Base-by-base conservation (phyloP, 2,888 invertebrate species). In the Thumatha senex region DNA sequence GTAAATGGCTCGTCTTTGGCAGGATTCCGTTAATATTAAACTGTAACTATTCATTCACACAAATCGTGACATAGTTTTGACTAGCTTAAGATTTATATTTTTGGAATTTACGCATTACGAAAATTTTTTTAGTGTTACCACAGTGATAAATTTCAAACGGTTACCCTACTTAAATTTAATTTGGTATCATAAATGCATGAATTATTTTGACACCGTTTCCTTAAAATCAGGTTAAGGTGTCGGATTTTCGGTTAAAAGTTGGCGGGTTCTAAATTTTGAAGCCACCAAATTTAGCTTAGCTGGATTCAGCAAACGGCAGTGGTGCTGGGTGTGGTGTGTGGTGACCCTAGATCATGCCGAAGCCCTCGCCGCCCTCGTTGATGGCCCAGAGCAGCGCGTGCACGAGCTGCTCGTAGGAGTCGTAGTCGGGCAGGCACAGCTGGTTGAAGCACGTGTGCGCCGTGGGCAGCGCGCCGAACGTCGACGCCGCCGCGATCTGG, bases 361-460 rank as follows among this genome's bases (percentile, higher is more conserved):
- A 98, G 10, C 98, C 98, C 92, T 98, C 98, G 33, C 96, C 97
- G 39, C 98, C 98, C 92, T 98, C 98, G 86, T 96, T 98, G 83
- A 98, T 97, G 63, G 98, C 98, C 84, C 98, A 92, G 11, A 98
- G 93, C 50, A 98, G 92, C 38, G 97, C 96, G 79, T 96, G 96
- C 78, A 98, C 98, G 65, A 98, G 97, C 72, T 96, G 96, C 83
- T 98, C 98, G 88, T 98, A 98, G 72, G 94, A 95, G 85, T 98
- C 98, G 89, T 98, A 98, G 88, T 98, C 98, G 15, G 98, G 98
- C 75, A 98, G 92, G 89, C 98, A 98, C 56, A 98, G 94, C 92
- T 98, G 98, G 93, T 98, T 98, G 91, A 98, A 98, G 92, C 98
- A 98, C 44, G 98, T 98, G 87, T 98, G 98, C 29, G 98, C 98